Conservation (phyloP, 2,113 vertebrate species). For the Rhineura floridana region DNA sequence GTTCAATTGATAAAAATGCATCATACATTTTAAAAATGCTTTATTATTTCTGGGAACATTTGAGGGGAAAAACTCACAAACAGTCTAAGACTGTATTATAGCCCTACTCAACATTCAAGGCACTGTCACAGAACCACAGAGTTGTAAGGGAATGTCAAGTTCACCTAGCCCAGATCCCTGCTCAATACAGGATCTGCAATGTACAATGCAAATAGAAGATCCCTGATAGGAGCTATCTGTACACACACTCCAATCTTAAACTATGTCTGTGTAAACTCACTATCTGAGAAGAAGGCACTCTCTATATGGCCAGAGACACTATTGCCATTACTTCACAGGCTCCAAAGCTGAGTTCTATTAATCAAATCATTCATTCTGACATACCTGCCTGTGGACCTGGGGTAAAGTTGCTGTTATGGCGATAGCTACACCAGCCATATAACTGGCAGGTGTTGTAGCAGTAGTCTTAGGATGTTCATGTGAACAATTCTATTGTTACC, state of each 20-base stretch:
- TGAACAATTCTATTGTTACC: neutral
- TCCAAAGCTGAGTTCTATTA: neutral
- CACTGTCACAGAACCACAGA: neutral
- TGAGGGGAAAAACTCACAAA: neutral
- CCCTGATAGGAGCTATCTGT: too few relatives aligned
- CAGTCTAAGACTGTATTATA: neutral
- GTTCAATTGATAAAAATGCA: neutral
- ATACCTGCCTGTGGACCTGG: neutral
- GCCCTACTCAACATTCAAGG: neutral
- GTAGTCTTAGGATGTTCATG: neutral
- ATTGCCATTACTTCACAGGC: neutral
- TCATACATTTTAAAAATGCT: neutral
- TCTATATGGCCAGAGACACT: too few relatives aligned
- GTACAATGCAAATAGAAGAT: too few relatives aligned
- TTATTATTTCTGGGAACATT: neutral
- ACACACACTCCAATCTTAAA: too few relatives aligned
- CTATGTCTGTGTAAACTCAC: neutral
- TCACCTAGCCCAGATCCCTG: too few relatives aligned
- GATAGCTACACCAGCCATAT: too few relatives aligned
- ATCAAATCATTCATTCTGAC: neutral
- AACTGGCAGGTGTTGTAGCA: neutral
- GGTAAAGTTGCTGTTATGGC: neutral
- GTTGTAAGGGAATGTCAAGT: too few relatives aligned
- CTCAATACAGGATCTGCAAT: too few relatives aligned
- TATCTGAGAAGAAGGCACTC: too few relatives aligned